Conservation (phyloP, 2,888 invertebrate genomes). For the Chymomyza procnemis region DNA sequence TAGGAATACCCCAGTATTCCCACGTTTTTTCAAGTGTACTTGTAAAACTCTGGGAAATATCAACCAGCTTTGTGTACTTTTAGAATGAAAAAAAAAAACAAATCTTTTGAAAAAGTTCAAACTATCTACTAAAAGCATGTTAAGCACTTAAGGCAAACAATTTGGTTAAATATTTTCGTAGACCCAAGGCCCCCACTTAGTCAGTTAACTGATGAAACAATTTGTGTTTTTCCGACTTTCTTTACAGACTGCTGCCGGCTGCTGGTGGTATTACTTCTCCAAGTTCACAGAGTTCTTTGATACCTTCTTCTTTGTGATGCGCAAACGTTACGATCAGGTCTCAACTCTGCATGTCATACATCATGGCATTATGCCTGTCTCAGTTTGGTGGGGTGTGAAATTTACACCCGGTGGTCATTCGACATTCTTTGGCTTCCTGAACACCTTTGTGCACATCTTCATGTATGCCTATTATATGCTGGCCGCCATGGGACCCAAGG, state of each 20-base stretch:
- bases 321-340: constrained; percentile 95
- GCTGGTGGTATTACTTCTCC: constrained; percentile 97
- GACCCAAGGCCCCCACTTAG: background rate
- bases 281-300: constrained; percentile 97
- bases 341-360: constrained; percentile 95
- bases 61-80: background rate
- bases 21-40: background rate
- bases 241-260: constrained; percentile 87
- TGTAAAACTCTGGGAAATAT: background rate
- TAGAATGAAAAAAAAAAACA: no score
- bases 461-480: constrained; percentile 96
- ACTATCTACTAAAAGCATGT: background rate
- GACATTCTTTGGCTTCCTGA: constrained; percentile 94
- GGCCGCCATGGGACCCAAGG: constrained; percentile 91
- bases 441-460: constrained; percentile 95
- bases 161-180: background rate
- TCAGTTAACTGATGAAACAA: background rate
- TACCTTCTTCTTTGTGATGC: constrained; percentile 95
- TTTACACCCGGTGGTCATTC: constrained; percentile 95
- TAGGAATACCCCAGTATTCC: background rate
- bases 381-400: constrained; percentile 94
- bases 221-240: constrained; percentile 4
- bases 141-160: background rate
- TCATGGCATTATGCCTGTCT: constrained; percentile 96
- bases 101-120: background rate